Conservation (phyloP, 2,888 invertebrate genomes). For the Microchrysa polita region DNA sequence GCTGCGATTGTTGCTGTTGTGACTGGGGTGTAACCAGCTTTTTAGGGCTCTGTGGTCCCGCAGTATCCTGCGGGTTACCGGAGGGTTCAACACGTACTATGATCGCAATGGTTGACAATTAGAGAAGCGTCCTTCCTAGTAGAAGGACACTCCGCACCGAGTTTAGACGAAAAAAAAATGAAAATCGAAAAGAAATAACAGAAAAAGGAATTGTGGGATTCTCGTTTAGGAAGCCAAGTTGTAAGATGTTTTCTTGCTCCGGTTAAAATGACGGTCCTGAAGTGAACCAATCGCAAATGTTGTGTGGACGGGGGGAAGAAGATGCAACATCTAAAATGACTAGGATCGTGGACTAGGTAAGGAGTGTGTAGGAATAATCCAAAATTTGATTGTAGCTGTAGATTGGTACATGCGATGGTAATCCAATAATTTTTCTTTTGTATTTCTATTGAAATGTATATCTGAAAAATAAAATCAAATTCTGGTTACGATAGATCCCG, state of each 20-base stretch:
- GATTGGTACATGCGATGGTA: no score
- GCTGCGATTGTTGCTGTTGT: slow-evolving; percentile 44
- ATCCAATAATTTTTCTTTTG: no score
- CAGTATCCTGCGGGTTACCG: slow-evolving; percentile 58
- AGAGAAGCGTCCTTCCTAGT: slow-evolving; percentile 46
- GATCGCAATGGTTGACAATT: slow-evolving; percentile 55
- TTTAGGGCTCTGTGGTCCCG: slow-evolving; percentile 53
- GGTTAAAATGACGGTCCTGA: not conserved
- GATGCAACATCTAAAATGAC: slow-evolving; percentile 8
- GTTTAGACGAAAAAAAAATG: slow-evolving; percentile 34
- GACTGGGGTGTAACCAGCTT: slow-evolving; percentile 50
- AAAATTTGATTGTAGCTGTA: no score
- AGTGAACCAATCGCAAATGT: not conserved
- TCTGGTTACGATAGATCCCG: no score
- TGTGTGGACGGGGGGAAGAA: not conserved
- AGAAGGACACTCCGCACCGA: slow-evolving; percentile 49
- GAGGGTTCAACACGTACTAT: slow-evolving; percentile 59
- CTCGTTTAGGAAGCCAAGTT: not conserved
- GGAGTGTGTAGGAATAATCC: no score
- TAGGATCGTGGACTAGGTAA: no score
- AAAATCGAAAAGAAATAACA: slow-evolving; percentile 20
- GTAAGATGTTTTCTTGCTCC: not conserved
- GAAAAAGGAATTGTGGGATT: not conserved
- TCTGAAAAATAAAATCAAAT: no score
- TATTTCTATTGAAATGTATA: no score